Conservation (phyloP, 1,140 invertebrate species). For the Drosophila sulfurigaster region DNA sequence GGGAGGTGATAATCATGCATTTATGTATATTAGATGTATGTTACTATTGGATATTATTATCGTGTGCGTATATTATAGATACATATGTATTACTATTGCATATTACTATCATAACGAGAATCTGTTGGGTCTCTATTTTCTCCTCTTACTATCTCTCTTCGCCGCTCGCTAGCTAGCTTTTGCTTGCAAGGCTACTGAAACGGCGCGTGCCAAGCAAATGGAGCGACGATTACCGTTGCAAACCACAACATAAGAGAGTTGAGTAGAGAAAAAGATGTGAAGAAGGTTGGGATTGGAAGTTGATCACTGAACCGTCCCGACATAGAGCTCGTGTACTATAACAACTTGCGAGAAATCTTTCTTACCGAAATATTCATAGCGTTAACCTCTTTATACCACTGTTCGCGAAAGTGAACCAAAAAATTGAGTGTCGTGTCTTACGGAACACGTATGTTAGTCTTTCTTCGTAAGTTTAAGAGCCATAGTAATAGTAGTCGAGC, state of each 20-base stretch:
- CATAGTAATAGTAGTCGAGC: no score
- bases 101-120: not conserved
- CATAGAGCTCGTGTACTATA: slow-evolving; percentile 31
- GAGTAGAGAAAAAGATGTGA: not conserved
- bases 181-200: slow-evolving; percentile 37
- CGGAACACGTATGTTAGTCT: no score
- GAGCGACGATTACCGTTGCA: slow-evolving; percentile 53
- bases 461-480: no score
- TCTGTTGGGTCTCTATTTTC: not conserved
- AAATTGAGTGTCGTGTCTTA: no score
- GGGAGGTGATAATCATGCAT: no score
- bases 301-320: slow-evolving; percentile 62
- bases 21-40: no score
- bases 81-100: no score
- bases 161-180: slow-evolving; percentile 2
- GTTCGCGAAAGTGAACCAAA: no score
- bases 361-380: not conserved
- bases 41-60: no score
- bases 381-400: slow-evolving; percentile 1
- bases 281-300: not conserved
- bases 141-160: no score
- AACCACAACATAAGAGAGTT: slow-evolving; percentile 25
- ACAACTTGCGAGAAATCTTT: slow-evolving; percentile 14
- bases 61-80: no score
- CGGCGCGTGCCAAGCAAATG: slow-evolving; percentile 68